Conservation (phyloP, 1,140 invertebrate genomes). For the Doryteuthis pealeii region DNA sequence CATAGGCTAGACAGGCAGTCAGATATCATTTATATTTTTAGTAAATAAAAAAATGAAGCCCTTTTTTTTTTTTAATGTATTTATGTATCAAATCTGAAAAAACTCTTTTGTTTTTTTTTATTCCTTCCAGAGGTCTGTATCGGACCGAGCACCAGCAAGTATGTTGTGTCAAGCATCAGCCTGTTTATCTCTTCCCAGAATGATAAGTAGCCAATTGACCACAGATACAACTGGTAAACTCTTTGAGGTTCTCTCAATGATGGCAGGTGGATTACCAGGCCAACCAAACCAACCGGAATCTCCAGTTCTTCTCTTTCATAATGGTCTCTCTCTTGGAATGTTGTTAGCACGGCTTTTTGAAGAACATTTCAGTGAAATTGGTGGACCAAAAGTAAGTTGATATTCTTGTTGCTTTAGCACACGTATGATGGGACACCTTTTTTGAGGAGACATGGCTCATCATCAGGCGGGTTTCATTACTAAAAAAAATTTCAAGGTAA, state of each 20-base stretch:
- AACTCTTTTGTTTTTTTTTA: too few relatives aligned
- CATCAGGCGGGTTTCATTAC: too few relatives aligned
- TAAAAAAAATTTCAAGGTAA: too few relatives aligned
- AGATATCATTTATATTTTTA: too few relatives aligned
- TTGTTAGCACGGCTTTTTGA: conserved; percentile 35
- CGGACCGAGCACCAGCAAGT: conserved; percentile 35
- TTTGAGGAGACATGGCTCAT: not conserved
- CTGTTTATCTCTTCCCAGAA: conserved; percentile 31
- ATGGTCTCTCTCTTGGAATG: conserved; percentile 37
- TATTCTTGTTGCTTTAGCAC: not conserved
- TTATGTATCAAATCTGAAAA: too few relatives aligned
- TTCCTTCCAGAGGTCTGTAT: conserved; percentile 12
- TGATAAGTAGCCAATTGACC: conserved; percentile 36
- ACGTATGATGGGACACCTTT: not conserved
- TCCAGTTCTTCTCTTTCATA: conserved; percentile 30
- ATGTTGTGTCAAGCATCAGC: conserved; percentile 34
- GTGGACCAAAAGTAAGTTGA: conserved; percentile 34
- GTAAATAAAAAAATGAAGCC: too few relatives aligned
- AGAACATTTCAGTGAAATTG: conserved; percentile 39
- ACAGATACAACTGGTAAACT: conserved; percentile 29
- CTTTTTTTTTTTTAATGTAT: too few relatives aligned
- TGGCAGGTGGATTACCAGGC: conserved; percentile 30
- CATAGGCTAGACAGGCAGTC: too few relatives aligned
- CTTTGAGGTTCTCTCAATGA: conserved; percentile 20
- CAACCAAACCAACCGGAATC: conserved; percentile 20